Evolutionary conservation across 2,797 vertebrate genomes (phyloP), one percentile per base, ranked within the genome.

Genomic region (Bovichtus variegatus): DNA sequence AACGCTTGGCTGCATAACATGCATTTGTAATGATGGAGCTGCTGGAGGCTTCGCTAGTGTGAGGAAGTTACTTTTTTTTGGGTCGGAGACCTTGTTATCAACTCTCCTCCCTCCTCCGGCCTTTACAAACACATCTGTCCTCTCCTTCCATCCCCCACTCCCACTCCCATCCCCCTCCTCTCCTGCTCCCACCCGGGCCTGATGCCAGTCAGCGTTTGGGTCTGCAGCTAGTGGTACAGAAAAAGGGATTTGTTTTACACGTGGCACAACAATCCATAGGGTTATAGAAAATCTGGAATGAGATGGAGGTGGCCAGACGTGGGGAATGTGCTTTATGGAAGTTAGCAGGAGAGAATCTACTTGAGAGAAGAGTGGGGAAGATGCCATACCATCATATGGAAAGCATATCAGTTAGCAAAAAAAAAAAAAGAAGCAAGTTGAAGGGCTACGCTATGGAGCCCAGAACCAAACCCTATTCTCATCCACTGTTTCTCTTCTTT

Each of bases 231-330:
- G 80, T 62, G 67, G 34, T 27, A 21, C 57, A 10, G 40, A 61
- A 62, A 41, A 71, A 71, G 73, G 63, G 78, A 91, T 92, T 87
- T 74, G 66, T 87, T 91, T 86, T 76, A 77, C 90, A 92, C 71
- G 87, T 89, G 82, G 75, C 77, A 60, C 44, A 85, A 80, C 76
- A 78, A 83, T 76, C 58, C 68, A 66, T 46, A 31, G 61, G 53
- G 60, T 59, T 19, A 53, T 40, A 74, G 29, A 44, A 64, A 49
- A n/a, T 53, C 47, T 73, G 54, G 53, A 60, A 49, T 25, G n/a
- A 61, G 43, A 53, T 43, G 19, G 38, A 41, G n/a, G 55, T 6
- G 47, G 27, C 31, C 31, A 18, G 34, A 62, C 23, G 40, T 19
- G 46, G 58, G 29, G 71, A 68, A 58, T 55, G 60, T 72, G 71